A percentile compares a stretch with the other conserved stretches of the same genome.
Conservation (phyloP, 2,797 vertebrate genomes). For the Hemitrygon akajei region DNA sequence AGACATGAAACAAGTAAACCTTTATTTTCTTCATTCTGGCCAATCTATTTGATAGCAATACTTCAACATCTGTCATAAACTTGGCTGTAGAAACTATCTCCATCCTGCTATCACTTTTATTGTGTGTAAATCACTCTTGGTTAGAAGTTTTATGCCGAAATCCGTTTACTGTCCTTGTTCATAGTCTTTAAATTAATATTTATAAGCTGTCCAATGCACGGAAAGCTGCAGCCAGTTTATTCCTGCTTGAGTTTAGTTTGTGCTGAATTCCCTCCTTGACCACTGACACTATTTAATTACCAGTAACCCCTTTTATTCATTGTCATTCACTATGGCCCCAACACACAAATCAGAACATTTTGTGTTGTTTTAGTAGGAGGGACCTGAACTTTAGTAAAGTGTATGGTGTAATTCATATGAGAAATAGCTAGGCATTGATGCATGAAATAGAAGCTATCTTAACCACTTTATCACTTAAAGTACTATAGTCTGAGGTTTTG, state of each 20-base stretch:
- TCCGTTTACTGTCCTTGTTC: constrained; percentile 72
- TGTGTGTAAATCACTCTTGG: constrained; percentile 65
- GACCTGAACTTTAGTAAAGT: constrained; percentile 37
- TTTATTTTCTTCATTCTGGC: constrained; percentile 34
- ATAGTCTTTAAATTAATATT: constrained; percentile 76
- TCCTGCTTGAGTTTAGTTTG: constrained; percentile 55
- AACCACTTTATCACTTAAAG: constrained; percentile 37
- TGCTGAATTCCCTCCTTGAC: constrained; percentile 54
- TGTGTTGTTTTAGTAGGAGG: constrained; percentile 45
- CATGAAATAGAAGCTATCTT: constrained; percentile 37
- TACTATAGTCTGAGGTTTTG: constrained; percentile 25
- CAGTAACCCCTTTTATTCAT: constrained; percentile 50
- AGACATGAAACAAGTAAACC: constrained; percentile 19
- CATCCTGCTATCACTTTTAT: constrained; percentile 58
- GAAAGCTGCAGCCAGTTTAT: constrained; percentile 60
- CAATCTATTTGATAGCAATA: constrained; percentile 42
- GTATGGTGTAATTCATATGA: constrained; percentile 35
- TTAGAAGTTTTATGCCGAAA: constrained; percentile 68
- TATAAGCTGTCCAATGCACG: constrained; percentile 62
- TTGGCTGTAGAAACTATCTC: constrained; percentile 60
- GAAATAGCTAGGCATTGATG: constrained; percentile 26
- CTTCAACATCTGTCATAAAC: constrained; percentile 66
- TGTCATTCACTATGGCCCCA: constrained; percentile 39
- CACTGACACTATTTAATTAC: constrained; percentile 63
- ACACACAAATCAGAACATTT: constrained; percentile 55